Evolutionary conservation across 2,113 vertebrate species (phyloP).

Genomic region (Emydura subglobosa): DNA sequence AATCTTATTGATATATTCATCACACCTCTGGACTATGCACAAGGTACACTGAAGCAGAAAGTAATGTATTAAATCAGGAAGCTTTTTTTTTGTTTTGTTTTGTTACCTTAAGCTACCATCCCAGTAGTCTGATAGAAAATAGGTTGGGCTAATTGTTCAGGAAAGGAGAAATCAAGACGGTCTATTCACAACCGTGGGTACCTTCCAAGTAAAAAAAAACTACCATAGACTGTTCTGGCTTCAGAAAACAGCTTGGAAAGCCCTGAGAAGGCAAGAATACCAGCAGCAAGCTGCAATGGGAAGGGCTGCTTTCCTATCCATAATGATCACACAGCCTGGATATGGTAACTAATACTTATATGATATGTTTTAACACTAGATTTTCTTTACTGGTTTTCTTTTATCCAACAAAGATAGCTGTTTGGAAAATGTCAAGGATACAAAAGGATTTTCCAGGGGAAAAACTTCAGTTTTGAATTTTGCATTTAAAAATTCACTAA

Average conservation of each 20-base stretch:
- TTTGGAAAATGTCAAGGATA: not conserved
- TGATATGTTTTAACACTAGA: not conserved
- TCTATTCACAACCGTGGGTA: not conserved
- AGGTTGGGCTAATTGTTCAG: not conserved
- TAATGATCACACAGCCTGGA: not conserved
- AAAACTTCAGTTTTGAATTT: not conserved
- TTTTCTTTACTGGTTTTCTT: not conserved
- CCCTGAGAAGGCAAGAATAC: not conserved
- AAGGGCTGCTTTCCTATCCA: not conserved
- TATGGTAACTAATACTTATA: not conserved
- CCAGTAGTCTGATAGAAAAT: not conserved
- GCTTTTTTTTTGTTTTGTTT: not conserved
- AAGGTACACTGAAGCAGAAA: constrained; percentile 7
- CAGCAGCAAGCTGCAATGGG: not conserved
- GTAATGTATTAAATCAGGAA: constrained; percentile 30
- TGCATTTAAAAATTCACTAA: not conserved
- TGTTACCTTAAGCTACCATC: not conserved
- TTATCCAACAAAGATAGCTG: not conserved
- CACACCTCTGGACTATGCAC: not conserved
- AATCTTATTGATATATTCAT: not conserved
- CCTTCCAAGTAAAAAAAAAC: not conserved
- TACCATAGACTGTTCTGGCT: not conserved
- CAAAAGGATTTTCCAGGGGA: not conserved
- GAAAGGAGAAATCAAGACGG: constrained; percentile 2
- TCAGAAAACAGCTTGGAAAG: not conserved